Evolutionary conservation across 1,140 invertebrate species (phyloP).

Genomic region (Cardiocondyla obscurior): DNA sequence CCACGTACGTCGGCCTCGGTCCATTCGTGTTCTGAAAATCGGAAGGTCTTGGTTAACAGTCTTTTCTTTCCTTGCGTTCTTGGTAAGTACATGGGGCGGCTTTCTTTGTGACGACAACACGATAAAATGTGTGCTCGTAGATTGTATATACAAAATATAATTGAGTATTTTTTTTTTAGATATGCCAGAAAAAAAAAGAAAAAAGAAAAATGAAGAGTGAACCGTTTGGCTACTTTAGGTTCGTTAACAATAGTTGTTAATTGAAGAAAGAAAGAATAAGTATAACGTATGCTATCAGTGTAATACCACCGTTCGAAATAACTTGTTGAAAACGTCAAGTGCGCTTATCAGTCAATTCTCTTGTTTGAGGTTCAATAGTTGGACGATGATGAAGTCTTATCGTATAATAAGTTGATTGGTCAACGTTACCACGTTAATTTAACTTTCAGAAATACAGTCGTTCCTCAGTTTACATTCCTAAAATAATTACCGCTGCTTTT

Average conservation of each 20-base stretch:
- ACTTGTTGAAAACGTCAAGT: neutral
- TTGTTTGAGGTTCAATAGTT: constrained; percentile 6
- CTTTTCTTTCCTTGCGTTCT: neutral
- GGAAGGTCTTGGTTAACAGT: neutral
- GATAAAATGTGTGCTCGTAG: neutral
- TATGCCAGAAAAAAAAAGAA: no score
- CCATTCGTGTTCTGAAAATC: constrained; percentile 81
- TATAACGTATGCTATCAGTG: neutral
- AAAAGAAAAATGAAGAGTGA: no score
- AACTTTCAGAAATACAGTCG: neutral
- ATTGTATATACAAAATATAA: neutral
- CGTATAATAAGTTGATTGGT: neutral
- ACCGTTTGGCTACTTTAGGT: neutral
- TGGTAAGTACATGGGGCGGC: neutral
- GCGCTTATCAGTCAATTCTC: neutral
- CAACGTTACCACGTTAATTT: constrained; percentile 1
- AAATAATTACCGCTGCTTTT: constrained; percentile 7
- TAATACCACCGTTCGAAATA: neutral
- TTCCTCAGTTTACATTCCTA: neutral
- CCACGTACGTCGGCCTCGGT: constrained; percentile 81
- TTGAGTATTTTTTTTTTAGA: no score
- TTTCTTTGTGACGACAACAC: neutral
- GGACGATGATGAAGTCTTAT: constrained; percentile 14
- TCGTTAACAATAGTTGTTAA: neutral
- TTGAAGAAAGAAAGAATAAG: neutral